Percentiles rank a stretch among this genome's conserved stretches.
Evolutionary conservation across 2,888 invertebrate species (phyloP).

Genomic region (Matsumyia berberina): DNA sequence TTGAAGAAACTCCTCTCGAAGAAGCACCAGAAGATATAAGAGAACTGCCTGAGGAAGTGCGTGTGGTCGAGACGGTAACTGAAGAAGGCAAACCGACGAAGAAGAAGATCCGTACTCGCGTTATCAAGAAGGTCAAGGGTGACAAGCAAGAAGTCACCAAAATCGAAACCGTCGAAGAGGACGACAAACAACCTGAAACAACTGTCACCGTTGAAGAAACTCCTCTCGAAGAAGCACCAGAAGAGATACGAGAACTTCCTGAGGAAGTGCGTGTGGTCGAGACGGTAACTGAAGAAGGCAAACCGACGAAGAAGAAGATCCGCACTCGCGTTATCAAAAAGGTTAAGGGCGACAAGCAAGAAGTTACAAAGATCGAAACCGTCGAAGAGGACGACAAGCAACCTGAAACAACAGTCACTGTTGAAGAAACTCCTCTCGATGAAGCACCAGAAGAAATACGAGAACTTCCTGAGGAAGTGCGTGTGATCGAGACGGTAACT

Average conservation of each 20-base stretch:
- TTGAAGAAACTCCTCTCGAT: slow-evolving; percentile 82
- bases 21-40: slow-evolving; percentile 82
- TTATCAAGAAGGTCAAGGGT: slow-evolving; percentile 78
- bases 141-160: slow-evolving; percentile 79
- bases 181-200: slow-evolving; percentile 80
- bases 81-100: slow-evolving; percentile 78
- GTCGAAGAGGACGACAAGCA: slow-evolving; percentile 79
- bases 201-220: slow-evolving; percentile 78
- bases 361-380: slow-evolving; percentile 81
- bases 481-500: slow-evolving; percentile 79
- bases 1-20: slow-evolving; percentile 78
- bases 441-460: slow-evolving; percentile 77
- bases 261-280: slow-evolving; percentile 82
- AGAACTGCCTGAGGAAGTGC: slow-evolving; percentile 80
- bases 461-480: slow-evolving; percentile 83
- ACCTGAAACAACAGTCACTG: slow-evolving; percentile 80
- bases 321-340: slow-evolving; percentile 81
- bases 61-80: slow-evolving; percentile 51
- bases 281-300: slow-evolving; percentile 82
- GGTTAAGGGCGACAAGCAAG: slow-evolving; percentile 76
- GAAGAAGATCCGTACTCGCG: slow-evolving; percentile 79
- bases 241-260: slow-evolving; percentile 72
- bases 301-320: slow-evolving; percentile 80
- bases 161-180: slow-evolving; percentile 80
- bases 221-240: slow-evolving; percentile 78